Evolutionary conservation across 1,140 invertebrate genomes (phyloP).

Genomic region (Apis dorsata): DNA sequence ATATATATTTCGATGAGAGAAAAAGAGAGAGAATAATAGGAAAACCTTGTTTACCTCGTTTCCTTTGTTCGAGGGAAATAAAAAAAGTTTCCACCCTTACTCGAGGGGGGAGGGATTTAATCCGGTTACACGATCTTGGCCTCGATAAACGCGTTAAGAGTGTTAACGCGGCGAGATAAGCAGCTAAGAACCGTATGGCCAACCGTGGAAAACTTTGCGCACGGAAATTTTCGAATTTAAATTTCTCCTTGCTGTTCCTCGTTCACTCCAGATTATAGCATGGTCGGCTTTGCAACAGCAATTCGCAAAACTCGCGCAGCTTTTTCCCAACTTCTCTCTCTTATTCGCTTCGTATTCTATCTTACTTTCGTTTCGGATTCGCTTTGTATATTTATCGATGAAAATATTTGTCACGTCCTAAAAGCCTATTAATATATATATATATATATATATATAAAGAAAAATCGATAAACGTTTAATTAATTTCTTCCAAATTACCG

Average conservation of each 20-base stretch:
- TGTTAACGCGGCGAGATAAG: slow-evolving; percentile 15
- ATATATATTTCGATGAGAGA: no score
- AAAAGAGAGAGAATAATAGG: not conserved
- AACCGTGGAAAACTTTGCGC: not conserved
- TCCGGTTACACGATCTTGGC: slow-evolving; percentile 13
- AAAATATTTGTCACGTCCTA: no score
- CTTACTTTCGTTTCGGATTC: no score
- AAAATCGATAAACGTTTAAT: no score
- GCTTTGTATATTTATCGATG: no score
- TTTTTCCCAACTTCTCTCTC: not conserved
- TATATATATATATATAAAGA: no score
- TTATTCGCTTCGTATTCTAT: not conserved
- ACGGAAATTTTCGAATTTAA: slow-evolving; percentile 17
- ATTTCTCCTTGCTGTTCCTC: not conserved
- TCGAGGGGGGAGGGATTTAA: slow-evolving; percentile 7
- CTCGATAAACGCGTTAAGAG: slow-evolving; percentile 32
- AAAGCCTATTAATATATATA: no score
- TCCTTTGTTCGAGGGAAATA: not conserved
- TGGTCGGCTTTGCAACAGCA: slow-evolving; percentile 1
- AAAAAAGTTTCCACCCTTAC: slow-evolving; percentile 6
- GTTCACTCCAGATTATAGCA: slow-evolving; percentile 2
- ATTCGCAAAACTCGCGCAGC: slow-evolving; percentile 4
- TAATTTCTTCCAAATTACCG: no score
- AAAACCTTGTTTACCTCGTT: slow-evolving; percentile 9
- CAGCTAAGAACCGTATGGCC: slow-evolving; percentile 6